phyloP scores from a whole-genome alignment of 2,888 invertebrate species.

The Stenoptilia bipunctidactyla region DNA sequence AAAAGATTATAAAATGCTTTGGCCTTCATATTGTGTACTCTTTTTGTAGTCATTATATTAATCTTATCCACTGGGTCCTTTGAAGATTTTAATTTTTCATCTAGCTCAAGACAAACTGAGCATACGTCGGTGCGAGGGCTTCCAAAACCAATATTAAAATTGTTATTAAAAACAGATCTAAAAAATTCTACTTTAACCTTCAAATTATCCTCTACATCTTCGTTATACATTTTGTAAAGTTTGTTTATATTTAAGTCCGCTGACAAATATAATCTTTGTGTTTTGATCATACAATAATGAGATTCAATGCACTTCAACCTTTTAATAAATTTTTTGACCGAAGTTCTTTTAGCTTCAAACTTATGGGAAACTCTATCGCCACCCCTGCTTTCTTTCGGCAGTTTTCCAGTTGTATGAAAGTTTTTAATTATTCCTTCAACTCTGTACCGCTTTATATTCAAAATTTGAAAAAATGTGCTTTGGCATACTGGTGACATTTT shows the following conservation, averaged over 20 bases:
- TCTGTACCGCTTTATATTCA: too few species aligned
- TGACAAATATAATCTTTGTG: background rate
- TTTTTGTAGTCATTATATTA: background rate
- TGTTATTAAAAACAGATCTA: slow-evolving; percentile 1
- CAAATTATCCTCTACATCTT: background rate
- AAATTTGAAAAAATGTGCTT: too few species aligned
- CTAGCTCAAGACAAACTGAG: background rate
- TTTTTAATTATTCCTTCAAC: too few species aligned
- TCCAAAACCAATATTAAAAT: slow-evolving; percentile 1
- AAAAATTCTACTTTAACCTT: background rate
- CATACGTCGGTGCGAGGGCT: background rate
- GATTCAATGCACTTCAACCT: background rate
- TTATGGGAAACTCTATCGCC: background rate
- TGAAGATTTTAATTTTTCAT: background rate
- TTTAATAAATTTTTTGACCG: background rate
- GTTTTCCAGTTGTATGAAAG: too few species aligned
- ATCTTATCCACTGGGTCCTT: background rate
- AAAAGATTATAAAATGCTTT: background rate
- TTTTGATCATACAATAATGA: background rate
- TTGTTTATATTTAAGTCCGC: background rate
- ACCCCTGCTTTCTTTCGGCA: background rate
- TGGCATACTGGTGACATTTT: too few species aligned
- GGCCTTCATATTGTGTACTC: background rate
- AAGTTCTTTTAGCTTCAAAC: background rate
- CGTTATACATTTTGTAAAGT: background rate